These are phyloP conservation scores for Holothuria glaberrima DNA, from an alignment of 35 echinoderm and acorn worm species.

Conservation along the genomic window DNA sequence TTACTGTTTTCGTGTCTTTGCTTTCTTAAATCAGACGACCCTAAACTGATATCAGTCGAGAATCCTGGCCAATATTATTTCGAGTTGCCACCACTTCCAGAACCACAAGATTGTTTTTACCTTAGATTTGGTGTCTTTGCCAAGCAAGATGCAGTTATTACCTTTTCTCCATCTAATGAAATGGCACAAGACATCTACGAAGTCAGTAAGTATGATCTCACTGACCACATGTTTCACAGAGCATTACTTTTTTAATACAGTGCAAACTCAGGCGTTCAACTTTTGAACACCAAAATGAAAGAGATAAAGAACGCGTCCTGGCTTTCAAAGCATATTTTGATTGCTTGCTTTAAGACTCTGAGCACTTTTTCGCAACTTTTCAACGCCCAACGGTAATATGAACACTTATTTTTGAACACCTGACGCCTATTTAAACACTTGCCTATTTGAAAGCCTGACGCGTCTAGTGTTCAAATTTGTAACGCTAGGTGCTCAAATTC, in stretches of 20 bases:
- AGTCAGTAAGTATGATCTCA: constrained; percentile 33
- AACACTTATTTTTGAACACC: too few species aligned
- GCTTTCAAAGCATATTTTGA: too few species aligned
- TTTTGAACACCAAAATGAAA: not conserved
- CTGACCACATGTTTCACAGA: too few species aligned
- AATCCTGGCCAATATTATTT: constrained; percentile 32
- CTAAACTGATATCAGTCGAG: not conserved
- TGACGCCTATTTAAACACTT: too few species aligned
- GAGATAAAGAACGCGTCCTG: too few species aligned
- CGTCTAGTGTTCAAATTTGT: too few species aligned
- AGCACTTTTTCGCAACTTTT: too few species aligned
- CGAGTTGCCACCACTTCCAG: not conserved
- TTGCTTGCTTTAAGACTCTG: too few species aligned
- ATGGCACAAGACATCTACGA: constrained; percentile 19
- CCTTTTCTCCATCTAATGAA: constrained; percentile 31
- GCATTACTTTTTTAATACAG: not conserved
- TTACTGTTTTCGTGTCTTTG: too few species aligned
- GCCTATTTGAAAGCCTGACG: too few species aligned
- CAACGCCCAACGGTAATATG: too few species aligned
- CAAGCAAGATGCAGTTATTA: not conserved
- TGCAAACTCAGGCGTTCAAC: not conserved
- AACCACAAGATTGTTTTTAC: constrained; percentile 18
- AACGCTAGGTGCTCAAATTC: too few species aligned
- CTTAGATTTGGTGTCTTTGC: constrained; percentile 27
- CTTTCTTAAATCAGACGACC: not conserved